phyloP scores from a whole-genome alignment of 2,888 invertebrate species.

The Isoperla grammatica region DNA sequence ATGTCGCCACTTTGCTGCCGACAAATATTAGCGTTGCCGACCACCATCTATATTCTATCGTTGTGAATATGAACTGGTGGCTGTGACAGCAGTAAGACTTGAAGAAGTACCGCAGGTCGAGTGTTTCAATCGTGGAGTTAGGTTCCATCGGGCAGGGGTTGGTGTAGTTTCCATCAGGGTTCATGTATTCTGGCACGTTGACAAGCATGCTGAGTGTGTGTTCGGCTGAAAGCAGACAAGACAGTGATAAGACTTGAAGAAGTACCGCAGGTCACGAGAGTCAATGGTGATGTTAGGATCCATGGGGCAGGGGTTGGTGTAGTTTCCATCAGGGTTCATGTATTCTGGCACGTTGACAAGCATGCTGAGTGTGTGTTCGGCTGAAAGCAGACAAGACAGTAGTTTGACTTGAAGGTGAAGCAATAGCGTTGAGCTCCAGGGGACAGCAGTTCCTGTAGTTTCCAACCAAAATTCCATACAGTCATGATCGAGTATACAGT shows the following conservation, averaged over 20 bases:
- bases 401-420: no score
- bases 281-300: neutral
- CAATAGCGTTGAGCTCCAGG: no score
- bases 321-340: slow-evolving; percentile 1
- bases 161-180: neutral
- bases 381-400: slow-evolving; percentile 5
- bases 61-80: slow-evolving; percentile 39
- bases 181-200: slow-evolving; percentile 31
- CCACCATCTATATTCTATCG: slow-evolving; percentile 37
- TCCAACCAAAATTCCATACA: no score
- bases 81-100: slow-evolving; percentile 37
- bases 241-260: slow-evolving; percentile 36
- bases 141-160: slow-evolving; percentile 16
- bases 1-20: slow-evolving; percentile 25
- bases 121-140: slow-evolving; percentile 26
- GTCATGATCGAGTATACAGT: no score
- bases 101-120: slow-evolving; percentile 36
- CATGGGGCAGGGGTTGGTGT: slow-evolving; percentile 10
- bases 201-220: slow-evolving; percentile 40
- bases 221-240: slow-evolving; percentile 33
- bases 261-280: slow-evolving; percentile 36
- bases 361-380: slow-evolving; percentile 41
- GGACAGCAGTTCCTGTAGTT: no score
- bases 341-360: slow-evolving; percentile 33
- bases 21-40: slow-evolving; percentile 41